These are phyloP conservation scores for Acleris literana DNA, from an alignment of 2,888 invertebrate species.

Conservation along the genomic window DNA sequence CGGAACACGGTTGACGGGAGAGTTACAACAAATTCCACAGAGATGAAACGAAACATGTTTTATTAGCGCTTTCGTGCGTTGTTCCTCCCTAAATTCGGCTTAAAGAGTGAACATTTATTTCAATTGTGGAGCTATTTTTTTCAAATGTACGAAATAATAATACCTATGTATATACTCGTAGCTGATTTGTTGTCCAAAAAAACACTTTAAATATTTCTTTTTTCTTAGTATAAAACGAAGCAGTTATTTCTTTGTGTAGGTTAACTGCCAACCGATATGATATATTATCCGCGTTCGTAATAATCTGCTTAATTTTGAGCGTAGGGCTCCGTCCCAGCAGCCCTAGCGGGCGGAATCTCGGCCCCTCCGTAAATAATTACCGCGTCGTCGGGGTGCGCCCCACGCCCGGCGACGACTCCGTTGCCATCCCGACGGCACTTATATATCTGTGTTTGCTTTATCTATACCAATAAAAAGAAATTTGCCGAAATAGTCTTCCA, in stretches of 20 bases:
- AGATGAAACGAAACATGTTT: conserved; percentile 19
- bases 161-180: too few relatives aligned
- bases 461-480: conserved; percentile 13
- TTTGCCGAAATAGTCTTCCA: neutral
- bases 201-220: too few relatives aligned
- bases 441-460: conserved; percentile 36
- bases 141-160: too few relatives aligned
- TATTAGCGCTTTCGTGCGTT: conserved; percentile 12
- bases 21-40: conserved; percentile 29
- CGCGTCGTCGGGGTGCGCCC: conserved; percentile 48
- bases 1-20: conserved; percentile 30
- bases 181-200: too few relatives aligned
- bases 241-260: too few relatives aligned
- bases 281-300: neutral
- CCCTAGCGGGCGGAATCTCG: conserved; percentile 58
- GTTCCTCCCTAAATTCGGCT: conserved; percentile 14
- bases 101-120: neutral
- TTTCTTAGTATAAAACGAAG: too few relatives aligned
- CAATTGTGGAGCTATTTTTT: neutral
- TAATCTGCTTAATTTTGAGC: neutral
- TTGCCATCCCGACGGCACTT: conserved; percentile 41
- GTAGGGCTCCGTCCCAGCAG: conserved; percentile 40
- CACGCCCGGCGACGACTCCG: conserved; percentile 60
- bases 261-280: too few relatives aligned
- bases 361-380: conserved; percentile 79